Percentiles rank a stretch among this genome's conserved stretches.
Evolutionary conservation across 2,888 invertebrate species (phyloP).

Genomic region (Pasiphila rectangulata): DNA sequence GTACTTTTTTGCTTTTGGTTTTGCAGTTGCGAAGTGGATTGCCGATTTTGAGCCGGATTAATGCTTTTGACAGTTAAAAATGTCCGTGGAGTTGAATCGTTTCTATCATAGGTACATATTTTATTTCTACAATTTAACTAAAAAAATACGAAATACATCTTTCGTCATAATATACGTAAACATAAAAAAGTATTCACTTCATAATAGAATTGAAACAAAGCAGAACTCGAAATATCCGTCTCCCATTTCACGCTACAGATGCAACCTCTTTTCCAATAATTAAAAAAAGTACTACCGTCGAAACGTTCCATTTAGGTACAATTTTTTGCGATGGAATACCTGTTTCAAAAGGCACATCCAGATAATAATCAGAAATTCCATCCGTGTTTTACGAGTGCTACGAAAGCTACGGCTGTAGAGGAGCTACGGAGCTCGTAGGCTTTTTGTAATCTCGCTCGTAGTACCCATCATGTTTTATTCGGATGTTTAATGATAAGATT

Average conservation of each 20-base stretch:
- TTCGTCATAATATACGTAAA: neutral
- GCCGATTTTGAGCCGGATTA: slow-evolving; percentile 8
- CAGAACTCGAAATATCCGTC: slow-evolving; percentile 12
- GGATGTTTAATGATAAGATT: no score
- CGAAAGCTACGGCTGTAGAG: slow-evolving; percentile 13
- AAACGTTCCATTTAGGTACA: slow-evolving; percentile 15
- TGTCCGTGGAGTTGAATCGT: no score
- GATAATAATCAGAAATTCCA: slow-evolving; percentile 26
- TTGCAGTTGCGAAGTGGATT: slow-evolving; percentile 9
- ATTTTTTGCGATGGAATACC: slow-evolving; percentile 20
- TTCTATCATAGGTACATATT: no score
- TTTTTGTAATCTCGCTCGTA: no score
- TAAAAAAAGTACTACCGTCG: slow-evolving; percentile 25
- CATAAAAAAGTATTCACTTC: neutral
- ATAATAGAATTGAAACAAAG: slow-evolving; percentile 1
- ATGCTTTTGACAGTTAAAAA: no score
- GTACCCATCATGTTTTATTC: no score
- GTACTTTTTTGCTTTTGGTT: slow-evolving; percentile 33
- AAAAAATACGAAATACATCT: no score
- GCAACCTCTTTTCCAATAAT: slow-evolving; percentile 30
- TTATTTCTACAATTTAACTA: no score
- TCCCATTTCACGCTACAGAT: slow-evolving; percentile 23
- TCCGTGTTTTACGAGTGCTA: slow-evolving; percentile 14
- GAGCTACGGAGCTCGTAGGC: slow-evolving; percentile 20
- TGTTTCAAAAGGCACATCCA: slow-evolving; percentile 27